Conservation (phyloP, 1,140 invertebrate genomes). For the Zaprionus camerounensis region DNA sequence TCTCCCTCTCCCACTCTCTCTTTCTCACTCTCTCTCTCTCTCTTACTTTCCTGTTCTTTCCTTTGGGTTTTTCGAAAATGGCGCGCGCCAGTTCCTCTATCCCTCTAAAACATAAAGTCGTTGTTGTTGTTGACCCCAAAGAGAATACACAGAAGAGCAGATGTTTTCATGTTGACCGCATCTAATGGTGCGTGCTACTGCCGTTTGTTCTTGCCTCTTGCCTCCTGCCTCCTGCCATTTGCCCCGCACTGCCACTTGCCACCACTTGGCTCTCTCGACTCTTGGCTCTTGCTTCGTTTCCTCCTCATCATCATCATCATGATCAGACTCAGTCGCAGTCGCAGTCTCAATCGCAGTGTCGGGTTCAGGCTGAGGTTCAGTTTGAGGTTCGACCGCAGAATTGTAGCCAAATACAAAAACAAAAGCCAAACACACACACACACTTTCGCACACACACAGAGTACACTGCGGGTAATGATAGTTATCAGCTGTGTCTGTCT, state of each 20-base stretch:
- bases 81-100: slow-evolving; percentile 38
- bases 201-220: slow-evolving; percentile 54
- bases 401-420: slow-evolving; percentile 44
- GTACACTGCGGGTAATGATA: slow-evolving; percentile 72
- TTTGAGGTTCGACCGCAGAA: slow-evolving; percentile 57
- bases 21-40: neutral
- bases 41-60: neutral
- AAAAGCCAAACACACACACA: slow-evolving; percentile 41
- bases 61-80: slow-evolving; percentile 29
- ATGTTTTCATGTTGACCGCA: slow-evolving; percentile 83
- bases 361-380: slow-evolving; percentile 27
- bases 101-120: slow-evolving; percentile 3
- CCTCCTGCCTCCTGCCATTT: slow-evolving; percentile 9
- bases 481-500: slow-evolving; percentile 70
- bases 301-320: slow-evolving; percentile 29
- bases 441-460: slow-evolving; percentile 15
- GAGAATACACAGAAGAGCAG: slow-evolving; percentile 64
- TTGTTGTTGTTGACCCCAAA: slow-evolving; percentile 60
- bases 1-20: slow-evolving; percentile 1
- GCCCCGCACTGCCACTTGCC: slow-evolving; percentile 6
- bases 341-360: slow-evolving; percentile 6
- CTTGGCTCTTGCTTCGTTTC: slow-evolving; percentile 26
- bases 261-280: slow-evolving; percentile 7
- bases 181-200: slow-evolving; percentile 84
- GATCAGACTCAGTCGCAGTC: slow-evolving; percentile 20